Evolutionary conservation across 2,888 invertebrate species (phyloP).

Genomic region (Hydraecia micacea): DNA sequence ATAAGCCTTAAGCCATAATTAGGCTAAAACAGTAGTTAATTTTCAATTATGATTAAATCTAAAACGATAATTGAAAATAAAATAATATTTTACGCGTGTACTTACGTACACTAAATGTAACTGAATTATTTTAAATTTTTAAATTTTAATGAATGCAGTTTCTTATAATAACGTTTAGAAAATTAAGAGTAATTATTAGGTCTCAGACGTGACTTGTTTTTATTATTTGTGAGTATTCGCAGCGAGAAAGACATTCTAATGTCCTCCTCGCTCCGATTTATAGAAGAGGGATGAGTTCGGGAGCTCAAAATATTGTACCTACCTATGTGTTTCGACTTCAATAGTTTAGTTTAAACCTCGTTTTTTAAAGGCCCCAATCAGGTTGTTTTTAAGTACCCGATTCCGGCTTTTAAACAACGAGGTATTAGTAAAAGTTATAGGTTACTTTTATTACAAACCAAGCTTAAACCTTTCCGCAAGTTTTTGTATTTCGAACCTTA

Average conservation of each 20-base stretch:
- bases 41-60: too few species aligned
- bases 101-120: background rate
- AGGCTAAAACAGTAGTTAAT: background rate
- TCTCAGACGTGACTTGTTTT: background rate
- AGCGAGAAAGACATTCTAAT: background rate
- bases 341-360: background rate
- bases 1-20: background rate
- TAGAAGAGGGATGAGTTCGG: background rate
- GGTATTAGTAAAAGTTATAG: background rate
- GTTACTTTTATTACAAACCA: background rate
- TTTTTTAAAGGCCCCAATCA: too few species aligned
- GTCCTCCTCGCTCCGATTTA: background rate
- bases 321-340: background rate
- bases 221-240: background rate
- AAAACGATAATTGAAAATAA: too few species aligned
- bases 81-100: too few species aligned
- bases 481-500: background rate
- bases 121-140: background rate
- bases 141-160: background rate
- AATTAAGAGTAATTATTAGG: background rate
- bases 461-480: background rate
- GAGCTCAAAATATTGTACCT: background rate
- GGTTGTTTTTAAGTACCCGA: background rate
- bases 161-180: background rate
- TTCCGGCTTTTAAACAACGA: too few species aligned